phyloP scores from a whole-genome alignment of 2,888 invertebrate genomes.

The Toxonevra muliebris region DNA sequence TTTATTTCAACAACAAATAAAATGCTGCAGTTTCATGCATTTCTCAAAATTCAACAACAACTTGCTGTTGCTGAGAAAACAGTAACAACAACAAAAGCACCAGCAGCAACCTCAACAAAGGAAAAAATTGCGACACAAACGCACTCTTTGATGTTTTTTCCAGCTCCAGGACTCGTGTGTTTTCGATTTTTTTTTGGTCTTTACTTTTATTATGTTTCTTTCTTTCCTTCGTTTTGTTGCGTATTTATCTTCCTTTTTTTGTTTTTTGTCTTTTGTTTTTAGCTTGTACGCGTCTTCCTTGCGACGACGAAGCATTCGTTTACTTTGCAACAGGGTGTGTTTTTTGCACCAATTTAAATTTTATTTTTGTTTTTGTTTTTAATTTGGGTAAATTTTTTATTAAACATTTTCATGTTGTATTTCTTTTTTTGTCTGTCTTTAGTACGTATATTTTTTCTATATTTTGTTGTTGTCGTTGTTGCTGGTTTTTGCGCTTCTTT shows the following conservation, averaged over 20 bases:
- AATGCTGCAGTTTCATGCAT: slow-evolving; percentile 3
- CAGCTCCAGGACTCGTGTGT: slow-evolving; percentile 17
- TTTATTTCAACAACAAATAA: slow-evolving; percentile 9
- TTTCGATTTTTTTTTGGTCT: slow-evolving; percentile 12
- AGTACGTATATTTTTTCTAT: slow-evolving; percentile 17
- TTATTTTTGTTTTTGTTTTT: slow-evolving; percentile 31
- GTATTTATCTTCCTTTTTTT: slow-evolving; percentile 20
- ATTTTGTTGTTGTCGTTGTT: slow-evolving; percentile 35
- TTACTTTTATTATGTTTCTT: slow-evolving; percentile 21
- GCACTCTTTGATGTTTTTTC: slow-evolving; percentile 39
- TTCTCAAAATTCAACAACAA: slow-evolving; percentile 1
- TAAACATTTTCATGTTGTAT: background rate
- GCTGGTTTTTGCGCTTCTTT: slow-evolving; percentile 37
- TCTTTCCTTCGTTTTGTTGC: slow-evolving; percentile 4
- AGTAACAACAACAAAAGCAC: background rate
- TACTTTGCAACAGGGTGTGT: background rate
- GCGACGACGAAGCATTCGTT: slow-evolving; percentile 25
- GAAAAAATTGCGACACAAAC: slow-evolving; percentile 40
- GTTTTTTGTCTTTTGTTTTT: slow-evolving; percentile 8
- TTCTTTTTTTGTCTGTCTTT: slow-evolving; percentile 46
- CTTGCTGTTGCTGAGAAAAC: too few species aligned
- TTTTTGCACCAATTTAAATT: background rate
- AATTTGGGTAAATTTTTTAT: slow-evolving; percentile 10
- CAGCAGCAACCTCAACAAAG: slow-evolving; percentile 6
- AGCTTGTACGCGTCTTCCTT: background rate